Conservation (phyloP, 2,888 invertebrate species). For the Dromius quadrimaculatus region DNA sequence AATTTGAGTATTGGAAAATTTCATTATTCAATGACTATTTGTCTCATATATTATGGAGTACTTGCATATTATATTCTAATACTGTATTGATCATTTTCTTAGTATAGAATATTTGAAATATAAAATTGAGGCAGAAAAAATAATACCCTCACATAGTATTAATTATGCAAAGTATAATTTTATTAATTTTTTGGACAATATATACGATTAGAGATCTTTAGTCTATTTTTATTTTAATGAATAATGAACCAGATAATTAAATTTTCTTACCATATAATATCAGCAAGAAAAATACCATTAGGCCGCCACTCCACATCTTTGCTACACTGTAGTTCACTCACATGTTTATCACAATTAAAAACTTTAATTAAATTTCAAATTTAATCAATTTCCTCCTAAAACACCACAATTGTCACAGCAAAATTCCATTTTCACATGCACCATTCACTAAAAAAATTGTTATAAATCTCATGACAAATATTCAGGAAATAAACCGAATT, state of each 20-base stretch:
- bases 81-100: too few relatives aligned
- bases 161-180: not conserved
- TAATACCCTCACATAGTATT: too few relatives aligned
- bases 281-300: conserved; percentile 38
- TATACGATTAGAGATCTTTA: too few relatives aligned
- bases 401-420: not conserved
- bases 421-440: conserved; percentile 3
- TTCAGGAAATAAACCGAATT: not conserved
- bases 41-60: too few relatives aligned
- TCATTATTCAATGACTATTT: too few relatives aligned
- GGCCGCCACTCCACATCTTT: conserved; percentile 35
- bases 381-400: not conserved
- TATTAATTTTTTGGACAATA: too few relatives aligned
- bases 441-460: not conserved
- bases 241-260: too few relatives aligned
- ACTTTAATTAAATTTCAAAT: conserved; percentile 20
- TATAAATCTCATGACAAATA: conserved; percentile 11
- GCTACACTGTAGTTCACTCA: conserved; percentile 30
- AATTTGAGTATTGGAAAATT: too few relatives aligned
- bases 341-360: conserved; percentile 35
- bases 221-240: too few relatives aligned
- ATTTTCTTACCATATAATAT: conserved; percentile 45
- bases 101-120: too few relatives aligned
- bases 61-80: too few relatives aligned
- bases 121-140: too few relatives aligned